These are phyloP conservation scores for Nomada lathburiana DNA, from an alignment of 2,888 invertebrate species.

Conservation along the genomic window DNA sequence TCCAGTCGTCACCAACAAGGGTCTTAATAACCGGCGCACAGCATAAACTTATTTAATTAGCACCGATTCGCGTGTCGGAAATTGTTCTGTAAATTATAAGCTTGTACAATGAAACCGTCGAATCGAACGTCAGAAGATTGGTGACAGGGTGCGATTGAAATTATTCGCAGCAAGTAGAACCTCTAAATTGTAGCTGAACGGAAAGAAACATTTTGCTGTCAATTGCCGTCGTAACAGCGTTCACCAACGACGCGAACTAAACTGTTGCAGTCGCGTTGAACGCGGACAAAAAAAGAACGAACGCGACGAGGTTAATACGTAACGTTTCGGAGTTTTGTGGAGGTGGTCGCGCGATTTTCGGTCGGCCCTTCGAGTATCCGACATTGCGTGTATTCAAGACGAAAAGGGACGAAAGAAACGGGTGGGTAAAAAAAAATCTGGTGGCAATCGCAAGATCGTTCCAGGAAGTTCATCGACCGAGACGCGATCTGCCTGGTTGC, in stretches of 20 bases:
- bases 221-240: too few relatives aligned
- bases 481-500: slow-evolving; percentile 63
- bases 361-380: slow-evolving; percentile 48
- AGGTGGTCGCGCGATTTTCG: slow-evolving; percentile 43
- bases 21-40: background rate
- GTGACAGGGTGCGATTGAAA: too few relatives aligned
- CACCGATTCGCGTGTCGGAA: background rate
- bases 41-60: background rate
- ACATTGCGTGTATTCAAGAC: slow-evolving; percentile 58
- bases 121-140: too few relatives aligned
- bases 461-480: slow-evolving; percentile 72
- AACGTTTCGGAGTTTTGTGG: background rate
- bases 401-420: slow-evolving; percentile 55
- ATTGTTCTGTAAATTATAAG: too few relatives aligned
- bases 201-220: too few relatives aligned
- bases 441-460: slow-evolving; percentile 71
- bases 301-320: slow-evolving; percentile 22
- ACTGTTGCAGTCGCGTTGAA: too few relatives aligned
- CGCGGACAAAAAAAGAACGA: too few relatives aligned
- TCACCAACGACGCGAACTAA: too few relatives aligned
- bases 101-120: too few relatives aligned
- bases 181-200: too few relatives aligned
- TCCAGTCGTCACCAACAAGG: background rate
- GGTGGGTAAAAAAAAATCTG: slow-evolving; percentile 37
- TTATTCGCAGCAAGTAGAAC: too few relatives aligned